phyloP scores from a whole-genome alignment of 2,888 invertebrate genomes.

The Acheta domesticus region DNA sequence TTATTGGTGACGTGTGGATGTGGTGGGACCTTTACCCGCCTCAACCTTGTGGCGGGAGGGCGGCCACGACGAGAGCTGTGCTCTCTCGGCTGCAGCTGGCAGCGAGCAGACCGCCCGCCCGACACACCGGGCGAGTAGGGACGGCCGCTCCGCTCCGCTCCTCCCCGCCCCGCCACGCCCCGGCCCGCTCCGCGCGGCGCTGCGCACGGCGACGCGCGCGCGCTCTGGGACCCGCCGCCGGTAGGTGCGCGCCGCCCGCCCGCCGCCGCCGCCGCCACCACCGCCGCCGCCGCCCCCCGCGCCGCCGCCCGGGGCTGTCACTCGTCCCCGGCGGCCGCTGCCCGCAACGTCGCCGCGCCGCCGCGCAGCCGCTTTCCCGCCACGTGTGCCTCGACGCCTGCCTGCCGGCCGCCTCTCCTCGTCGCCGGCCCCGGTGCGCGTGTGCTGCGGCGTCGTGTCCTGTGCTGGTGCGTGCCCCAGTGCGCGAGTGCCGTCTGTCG shows the following conservation, averaged over 20 bases:
- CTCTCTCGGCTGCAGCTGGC: too few relatives aligned
- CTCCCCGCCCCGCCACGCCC: too few relatives aligned
- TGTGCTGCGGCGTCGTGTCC: not conserved
- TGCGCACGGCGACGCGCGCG: not conserved
- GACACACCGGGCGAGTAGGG: not conserved
- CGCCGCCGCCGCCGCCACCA: not conserved
- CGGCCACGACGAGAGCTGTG: too few relatives aligned
- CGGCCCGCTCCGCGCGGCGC: not conserved
- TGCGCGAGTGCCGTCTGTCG: not conserved
- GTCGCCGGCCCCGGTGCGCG: not conserved
- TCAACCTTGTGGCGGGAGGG: not conserved
- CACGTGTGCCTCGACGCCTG: not conserved
- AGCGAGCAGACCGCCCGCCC: not conserved
- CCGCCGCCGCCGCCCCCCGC: not conserved
- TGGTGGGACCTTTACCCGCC: not conserved
- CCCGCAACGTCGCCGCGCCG: not conserved
- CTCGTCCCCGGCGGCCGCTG: not conserved
- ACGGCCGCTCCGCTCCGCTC: too few relatives aligned
- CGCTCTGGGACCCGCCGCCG: not conserved
- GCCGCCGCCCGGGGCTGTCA: not conserved
- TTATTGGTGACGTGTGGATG: slow-evolving; percentile 18
- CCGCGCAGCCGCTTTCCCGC: not conserved
- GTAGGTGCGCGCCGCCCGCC: not conserved
- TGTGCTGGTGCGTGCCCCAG: not conserved
- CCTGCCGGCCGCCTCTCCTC: not conserved